Percentiles rank a stretch among this genome's conserved stretches.
Conservation (phyloP, 2,113 vertebrate genomes). For the Thamnaconus septentrionalis region DNA sequence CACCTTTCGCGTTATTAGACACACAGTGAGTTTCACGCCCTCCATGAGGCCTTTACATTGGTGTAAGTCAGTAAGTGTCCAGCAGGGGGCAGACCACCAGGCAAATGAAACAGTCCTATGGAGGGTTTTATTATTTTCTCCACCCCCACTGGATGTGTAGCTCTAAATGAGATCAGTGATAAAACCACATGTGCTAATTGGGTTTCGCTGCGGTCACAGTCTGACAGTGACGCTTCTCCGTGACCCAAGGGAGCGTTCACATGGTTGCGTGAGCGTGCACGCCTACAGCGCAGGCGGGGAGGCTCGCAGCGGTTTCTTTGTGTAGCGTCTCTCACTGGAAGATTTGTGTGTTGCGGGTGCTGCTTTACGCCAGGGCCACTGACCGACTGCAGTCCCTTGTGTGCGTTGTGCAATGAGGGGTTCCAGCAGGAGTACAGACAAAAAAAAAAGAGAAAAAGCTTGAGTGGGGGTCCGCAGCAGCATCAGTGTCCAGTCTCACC, state of each 20-base stretch:
- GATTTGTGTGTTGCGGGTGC: conserved; percentile 21
- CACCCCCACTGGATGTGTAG: conserved; percentile 25
- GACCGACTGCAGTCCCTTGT: conserved; percentile 19
- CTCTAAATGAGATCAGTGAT: conserved; percentile 53
- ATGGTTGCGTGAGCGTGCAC: conserved; percentile 56
- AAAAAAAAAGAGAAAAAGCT: conserved; percentile 22
- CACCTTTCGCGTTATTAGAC: background rate
- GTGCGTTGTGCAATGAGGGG: conserved; percentile 29
- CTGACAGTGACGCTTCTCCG: conserved; percentile 62
- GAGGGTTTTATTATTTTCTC: conserved; percentile 40
- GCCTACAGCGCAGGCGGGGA: conserved; percentile 15
- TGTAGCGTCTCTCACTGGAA: background rate
- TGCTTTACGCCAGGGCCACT: conserved; percentile 12
- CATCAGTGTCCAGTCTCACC: conserved; percentile 23
- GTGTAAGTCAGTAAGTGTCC: conserved; percentile 37
- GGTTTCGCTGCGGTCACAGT: conserved; percentile 70
- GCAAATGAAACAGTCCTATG: conserved; percentile 19
- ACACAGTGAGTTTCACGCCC: no score
- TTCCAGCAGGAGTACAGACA: conserved; percentile 14
- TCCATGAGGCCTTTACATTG: background rate
- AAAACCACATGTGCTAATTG: conserved; percentile 71
- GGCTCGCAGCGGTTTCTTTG: conserved; percentile 21
- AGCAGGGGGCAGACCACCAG: conserved; percentile 59
- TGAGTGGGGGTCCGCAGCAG: conserved; percentile 25
- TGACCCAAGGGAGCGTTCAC: conserved; percentile 68